Base-by-base conservation (phyloP, 2,113 vertebrate species). In the Sterna hirundo region DNA sequence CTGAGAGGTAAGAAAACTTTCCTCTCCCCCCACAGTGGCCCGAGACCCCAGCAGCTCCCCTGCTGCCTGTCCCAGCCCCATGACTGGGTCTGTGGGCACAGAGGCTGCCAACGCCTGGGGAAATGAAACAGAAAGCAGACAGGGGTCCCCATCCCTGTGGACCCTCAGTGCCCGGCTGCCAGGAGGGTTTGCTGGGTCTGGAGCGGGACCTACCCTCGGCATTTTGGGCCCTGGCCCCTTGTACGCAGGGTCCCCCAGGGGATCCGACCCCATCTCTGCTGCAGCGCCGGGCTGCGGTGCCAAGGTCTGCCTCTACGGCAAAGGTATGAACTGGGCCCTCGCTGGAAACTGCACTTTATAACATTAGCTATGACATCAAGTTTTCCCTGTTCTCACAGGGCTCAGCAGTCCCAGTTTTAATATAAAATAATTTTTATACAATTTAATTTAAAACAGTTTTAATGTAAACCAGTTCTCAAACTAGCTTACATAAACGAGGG, bases 71-170 rank as follows among this genome's bases (percentile, higher is more conserved):
- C 76, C 71, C 66, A 47, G 61, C 44, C 36, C 49, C 23, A 3
- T 11, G 0, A 0, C 49, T 1, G 5, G 32, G 11, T 17, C 71
- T 4, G 2, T 1, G 9, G 20, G 15, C 7, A 0, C 7, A 1
- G 65, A 30, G 82, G 79, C 71, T 72, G 75, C 34, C 1, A 5
- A 23, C 30, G 60, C 58, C 58, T n/a, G 1, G 1, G 68, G 29
- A 62, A 30, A 15, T 7, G 23, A 16, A 36, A 47, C 30, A 19
- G 3, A 82, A 77, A 44, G 12, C 30, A 54, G 30, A 34, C 2
- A 7, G 26, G 22, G 11, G 5, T 60, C 52, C 52, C 57, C 49
- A 49, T 19, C 29, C 47, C 34, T 0, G 0, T 1, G 0, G 46
- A 58, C 25, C 32, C n/a, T 36, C 38, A 2, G 18, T 25, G 36